Percentiles rank a stretch among this genome's conserved stretches.
These are phyloP conservation scores for Philantomba maxwellii DNA, from an alignment of 2,113 vertebrate genomes.

Conservation along the genomic window DNA sequence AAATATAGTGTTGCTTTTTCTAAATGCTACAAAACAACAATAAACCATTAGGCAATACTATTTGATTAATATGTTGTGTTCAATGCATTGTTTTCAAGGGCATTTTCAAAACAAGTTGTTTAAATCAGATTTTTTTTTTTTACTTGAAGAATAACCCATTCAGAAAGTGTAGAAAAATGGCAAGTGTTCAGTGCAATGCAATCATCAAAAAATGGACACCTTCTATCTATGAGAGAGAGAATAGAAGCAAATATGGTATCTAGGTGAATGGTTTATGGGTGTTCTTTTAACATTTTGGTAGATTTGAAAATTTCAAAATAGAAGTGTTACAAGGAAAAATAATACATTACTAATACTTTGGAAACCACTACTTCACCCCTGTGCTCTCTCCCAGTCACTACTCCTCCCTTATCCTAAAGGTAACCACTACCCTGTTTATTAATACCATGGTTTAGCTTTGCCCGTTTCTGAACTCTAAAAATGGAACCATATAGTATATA, in stretches of 20 bases:
- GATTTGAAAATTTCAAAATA: neutral
- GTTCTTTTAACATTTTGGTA: neutral
- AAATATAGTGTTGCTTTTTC: neutral
- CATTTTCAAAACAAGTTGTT: conserved; percentile 17
- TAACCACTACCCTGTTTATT: neutral
- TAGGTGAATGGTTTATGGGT: neutral
- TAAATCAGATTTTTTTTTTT: neutral
- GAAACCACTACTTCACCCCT: neutral
- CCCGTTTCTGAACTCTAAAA: neutral
- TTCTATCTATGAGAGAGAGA: neutral
- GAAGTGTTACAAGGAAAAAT: neutral
- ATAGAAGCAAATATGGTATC: neutral
- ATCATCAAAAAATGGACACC: neutral
- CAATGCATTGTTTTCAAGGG: conserved; percentile 12
- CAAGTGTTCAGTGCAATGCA: neutral
- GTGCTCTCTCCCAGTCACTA: neutral
- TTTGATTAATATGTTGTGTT: conserved; percentile 11
- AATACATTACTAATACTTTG: neutral
- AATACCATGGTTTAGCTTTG: neutral
- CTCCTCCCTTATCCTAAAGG: neutral
- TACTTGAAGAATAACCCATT: neutral
- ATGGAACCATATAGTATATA: neutral
- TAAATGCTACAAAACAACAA: neutral
- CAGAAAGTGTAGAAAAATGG: neutral
- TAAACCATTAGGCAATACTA: neutral